Percentiles rank a stretch among this genome's conserved stretches.
These are phyloP conservation scores for Homalodisca vitripennis DNA, from an alignment of 1,140 invertebrate species.

Conservation along the genomic window DNA sequence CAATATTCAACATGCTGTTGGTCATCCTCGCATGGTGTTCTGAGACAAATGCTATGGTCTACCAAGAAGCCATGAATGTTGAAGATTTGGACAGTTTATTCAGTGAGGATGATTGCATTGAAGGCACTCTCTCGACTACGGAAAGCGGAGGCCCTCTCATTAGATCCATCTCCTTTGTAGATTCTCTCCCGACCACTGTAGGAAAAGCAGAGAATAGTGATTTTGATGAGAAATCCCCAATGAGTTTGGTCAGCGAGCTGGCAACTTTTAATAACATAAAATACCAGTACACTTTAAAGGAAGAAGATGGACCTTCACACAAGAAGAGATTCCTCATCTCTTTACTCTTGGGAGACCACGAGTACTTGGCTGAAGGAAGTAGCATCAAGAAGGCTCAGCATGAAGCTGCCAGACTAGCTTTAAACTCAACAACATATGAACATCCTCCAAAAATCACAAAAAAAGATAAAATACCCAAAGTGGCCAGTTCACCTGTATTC, in stretches of 20 bases:
- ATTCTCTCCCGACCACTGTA: neutral
- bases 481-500: neutral
- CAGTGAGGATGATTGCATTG: neutral
- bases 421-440: slow-evolving; percentile 79
- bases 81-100: neutral
- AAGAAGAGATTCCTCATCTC: slow-evolving; percentile 96
- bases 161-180: neutral
- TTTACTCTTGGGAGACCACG: slow-evolving; percentile 85
- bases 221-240: slow-evolving; percentile 86
- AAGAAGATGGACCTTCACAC: slow-evolving; percentile 86
- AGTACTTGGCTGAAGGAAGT: slow-evolving; percentile 83
- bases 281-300: slow-evolving; percentile 80
- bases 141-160: neutral
- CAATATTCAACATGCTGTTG: too few species aligned
- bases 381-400: slow-evolving; percentile 99
- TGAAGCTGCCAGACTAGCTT: slow-evolving; percentile 83
- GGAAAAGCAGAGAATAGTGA: slow-evolving; percentile 52
- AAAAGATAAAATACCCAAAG: neutral
- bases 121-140: neutral
- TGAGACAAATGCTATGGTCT: neutral
- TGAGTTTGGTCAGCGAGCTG: slow-evolving; percentile 97
- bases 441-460: slow-evolving; percentile 61
- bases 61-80: neutral
- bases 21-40: too few species aligned
- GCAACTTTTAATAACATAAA: slow-evolving; percentile 93